Base-by-base conservation (phyloP, 2,888 invertebrate species). In the Hydrotaea diabolus region DNA sequence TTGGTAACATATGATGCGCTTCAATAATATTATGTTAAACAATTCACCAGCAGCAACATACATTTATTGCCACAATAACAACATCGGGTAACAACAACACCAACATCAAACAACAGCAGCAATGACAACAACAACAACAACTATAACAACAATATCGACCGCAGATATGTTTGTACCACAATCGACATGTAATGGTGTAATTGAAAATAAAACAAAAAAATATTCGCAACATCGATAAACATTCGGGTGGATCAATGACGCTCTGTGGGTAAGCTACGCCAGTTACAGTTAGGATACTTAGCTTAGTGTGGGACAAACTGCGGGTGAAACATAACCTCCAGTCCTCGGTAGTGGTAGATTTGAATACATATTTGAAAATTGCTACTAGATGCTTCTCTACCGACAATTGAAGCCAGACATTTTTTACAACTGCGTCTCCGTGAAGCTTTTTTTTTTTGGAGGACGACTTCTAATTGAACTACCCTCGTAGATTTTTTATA, bases 1-100 rank as follows among this genome's bases (percentile, higher is more conserved):
- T 19, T 43, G 71, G 43, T 31, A 53, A 64, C 36, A 64, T 80
- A 76, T 26, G 85, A 85, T 82, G 82, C 89, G 89, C 89, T 89
- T 89, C 90, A 90, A 90, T 90, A 90, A 90, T 90, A 90, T 91
- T 91, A 91, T 91, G 91, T 89, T 91, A 91, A 91, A 90, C 89
- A 91, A 91, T 91, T 91, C 91, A 89, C 86, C 85, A 79, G 76
- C 53, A 79, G 76, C 53, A 86, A 84, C 78, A 83, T 83, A 82
- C 86, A 87, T 82, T 80, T 85, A 82, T 86, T 85, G 83, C 78
- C 82, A 87, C 87, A 85, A 78, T 74, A 81, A 80, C 57, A 80
- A 80, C 83, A 79, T 66, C 64, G 57, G 2, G 31, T 71, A 84
- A 26, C 11, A 78, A 66, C 74, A 80, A 78, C 46, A 77, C 53